phyloP scores from a whole-genome alignment of 2,113 vertebrate genomes.

The Xyliphius kryptos region DNA sequence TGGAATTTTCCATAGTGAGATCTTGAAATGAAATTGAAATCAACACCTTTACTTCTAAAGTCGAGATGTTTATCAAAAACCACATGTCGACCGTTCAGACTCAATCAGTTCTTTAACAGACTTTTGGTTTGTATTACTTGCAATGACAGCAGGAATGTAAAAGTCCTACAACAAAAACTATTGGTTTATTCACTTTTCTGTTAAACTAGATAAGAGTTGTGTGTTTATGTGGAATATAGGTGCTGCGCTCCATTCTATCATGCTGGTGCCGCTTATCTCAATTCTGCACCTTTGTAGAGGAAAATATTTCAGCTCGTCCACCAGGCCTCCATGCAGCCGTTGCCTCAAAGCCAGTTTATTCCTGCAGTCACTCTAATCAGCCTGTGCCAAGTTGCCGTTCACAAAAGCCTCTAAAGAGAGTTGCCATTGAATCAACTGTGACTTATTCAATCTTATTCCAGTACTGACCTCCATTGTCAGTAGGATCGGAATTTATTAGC shows the following conservation, averaged over 20 bases:
- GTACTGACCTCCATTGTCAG: constrained; percentile 29
- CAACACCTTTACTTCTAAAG: too few relatives aligned
- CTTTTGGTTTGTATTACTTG: not conserved
- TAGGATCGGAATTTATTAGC: constrained; percentile 30
- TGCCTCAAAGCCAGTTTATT: constrained; percentile 44
- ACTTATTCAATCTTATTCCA: constrained; percentile 55
- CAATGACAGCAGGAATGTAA: too few relatives aligned
- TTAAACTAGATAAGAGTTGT: constrained; percentile 6
- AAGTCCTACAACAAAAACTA: too few relatives aligned
- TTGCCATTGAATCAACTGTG: constrained; percentile 55
- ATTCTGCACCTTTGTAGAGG: constrained; percentile 41
- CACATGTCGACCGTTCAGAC: too few relatives aligned
- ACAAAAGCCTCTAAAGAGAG: constrained; percentile 49
- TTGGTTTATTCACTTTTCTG: not conserved
- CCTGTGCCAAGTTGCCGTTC: constrained; percentile 29
- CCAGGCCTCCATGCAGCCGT: constrained; percentile 41
- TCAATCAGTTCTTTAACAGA: not conserved
- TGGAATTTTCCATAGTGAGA: too few relatives aligned
- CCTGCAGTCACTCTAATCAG: constrained; percentile 47
- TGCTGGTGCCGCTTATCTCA: constrained; percentile 47
- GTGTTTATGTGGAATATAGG: constrained; percentile 28
- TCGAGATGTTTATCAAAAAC: too few relatives aligned
- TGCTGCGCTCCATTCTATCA: constrained; percentile 26
- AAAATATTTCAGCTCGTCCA: constrained; percentile 46
- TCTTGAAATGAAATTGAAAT: too few relatives aligned